Base-by-base conservation (phyloP, 1,140 invertebrate species). In the Tribolium madens region DNA sequence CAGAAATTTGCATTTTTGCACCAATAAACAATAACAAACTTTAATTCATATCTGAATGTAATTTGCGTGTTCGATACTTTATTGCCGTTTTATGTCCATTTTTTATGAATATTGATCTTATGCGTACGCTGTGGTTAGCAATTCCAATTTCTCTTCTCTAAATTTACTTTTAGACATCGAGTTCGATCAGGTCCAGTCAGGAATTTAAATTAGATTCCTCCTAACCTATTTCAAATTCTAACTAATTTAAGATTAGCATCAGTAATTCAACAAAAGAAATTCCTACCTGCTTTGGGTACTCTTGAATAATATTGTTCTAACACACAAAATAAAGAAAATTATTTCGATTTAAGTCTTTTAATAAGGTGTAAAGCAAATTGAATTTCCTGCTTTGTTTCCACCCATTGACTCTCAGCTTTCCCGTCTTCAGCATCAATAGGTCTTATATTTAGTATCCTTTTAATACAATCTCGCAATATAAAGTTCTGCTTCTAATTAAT, bases 141-240 rank as follows among this genome's bases (percentile, higher is more conserved):
- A 64, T 64, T 42, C 48, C 36, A 42, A 42, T 50, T 50, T 17
- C 48, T 50, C 48, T 50, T 15, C 57, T 13, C 21, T 64, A 33
- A 64, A 64, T 64, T 64, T 64, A 10, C 57, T 64, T 33, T 33
- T 33, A 18, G 26, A 10, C 13, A 12, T 7, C 15, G 15, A 18
- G 21, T 64, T 64, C 57, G 26, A 64, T 64, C 57, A 12, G 26
- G 26, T 64, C 57, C 57, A 33, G 26, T 64, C 18, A 14, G 26
- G 26, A 64, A 64, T 64, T 64, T 64, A 64, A 64, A 64, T 64
- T 64, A 64, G 57, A 64, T 64, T 64, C 57, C 57, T 64, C 26
- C 14, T 12, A n/a, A 3, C 17, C 57, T 33, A 57, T 64, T 64
- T 21, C 26, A 31, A 33, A 64, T 21, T 64, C 52, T 17, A 57